Percentiles rank a stretch among this genome's conserved stretches.
Evolutionary conservation across 2,113 vertebrate species (phyloP).

Genomic region (Sapayoa aenigma): DNA sequence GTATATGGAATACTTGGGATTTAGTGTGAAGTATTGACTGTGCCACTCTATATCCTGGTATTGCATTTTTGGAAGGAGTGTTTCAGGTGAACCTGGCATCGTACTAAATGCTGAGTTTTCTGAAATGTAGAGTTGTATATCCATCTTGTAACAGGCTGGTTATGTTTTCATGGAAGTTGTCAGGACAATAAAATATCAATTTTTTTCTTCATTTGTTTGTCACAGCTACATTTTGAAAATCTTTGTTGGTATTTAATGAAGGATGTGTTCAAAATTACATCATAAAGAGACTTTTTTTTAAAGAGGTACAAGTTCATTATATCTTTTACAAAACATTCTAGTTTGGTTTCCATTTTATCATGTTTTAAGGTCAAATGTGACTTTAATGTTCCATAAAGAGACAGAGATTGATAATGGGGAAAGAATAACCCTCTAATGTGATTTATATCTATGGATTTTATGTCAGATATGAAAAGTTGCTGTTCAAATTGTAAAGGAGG

Average conservation of each 20-base stretch:
- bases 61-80: background rate
- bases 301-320: slow-evolving; percentile 68
- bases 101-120: background rate
- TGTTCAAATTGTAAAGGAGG: slow-evolving; percentile 91
- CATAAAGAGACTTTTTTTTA: slow-evolving; percentile 33
- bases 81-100: background rate
- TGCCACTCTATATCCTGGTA: background rate
- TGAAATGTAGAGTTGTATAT: background rate
- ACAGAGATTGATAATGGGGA: slow-evolving; percentile 97
- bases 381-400: slow-evolving; percentile 91
- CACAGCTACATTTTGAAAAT: slow-evolving; percentile 2
- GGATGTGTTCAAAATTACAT: slow-evolving; percentile 48
- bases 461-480: slow-evolving; percentile 96
- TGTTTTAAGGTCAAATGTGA: slow-evolving; percentile 89
- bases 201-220: slow-evolving; percentile 1
- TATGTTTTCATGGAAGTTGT: background rate
- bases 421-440: slow-evolving; percentile 91
- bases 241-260: slow-evolving; percentile 53
- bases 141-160: background rate
- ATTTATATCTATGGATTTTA: slow-evolving; percentile 99
- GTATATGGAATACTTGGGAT: background rate
- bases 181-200: background rate
- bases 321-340: slow-evolving; percentile 70
- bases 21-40: background rate
- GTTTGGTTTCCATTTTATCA: slow-evolving; percentile 79